These are phyloP conservation scores for Amblyopsis rosae DNA, from an alignment of 2,113 vertebrate genomes.

Conservation along the genomic window DNA sequence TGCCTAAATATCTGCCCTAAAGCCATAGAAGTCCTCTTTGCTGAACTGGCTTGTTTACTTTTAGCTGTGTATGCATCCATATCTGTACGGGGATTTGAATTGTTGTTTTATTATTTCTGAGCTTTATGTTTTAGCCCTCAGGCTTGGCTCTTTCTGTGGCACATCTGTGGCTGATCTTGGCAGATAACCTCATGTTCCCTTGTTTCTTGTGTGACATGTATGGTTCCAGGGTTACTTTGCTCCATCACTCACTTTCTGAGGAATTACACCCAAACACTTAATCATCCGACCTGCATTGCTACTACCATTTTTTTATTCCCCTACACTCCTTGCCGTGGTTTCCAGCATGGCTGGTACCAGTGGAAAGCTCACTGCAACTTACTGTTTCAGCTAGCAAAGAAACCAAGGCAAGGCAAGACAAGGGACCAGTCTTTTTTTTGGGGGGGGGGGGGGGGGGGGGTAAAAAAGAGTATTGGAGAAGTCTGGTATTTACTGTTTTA, in stretches of 20 bases:
- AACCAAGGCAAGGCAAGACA: no score
- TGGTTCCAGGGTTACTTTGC: constrained; percentile 49
- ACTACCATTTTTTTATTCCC: no score
- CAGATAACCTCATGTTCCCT: constrained; percentile 51
- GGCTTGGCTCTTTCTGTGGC: constrained; percentile 38
- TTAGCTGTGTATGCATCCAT: constrained; percentile 64
- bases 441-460: no score
- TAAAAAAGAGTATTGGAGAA: no score
- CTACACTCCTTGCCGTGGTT: no score
- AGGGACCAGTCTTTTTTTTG: no score
- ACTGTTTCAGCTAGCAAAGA: no score
- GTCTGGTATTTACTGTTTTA: no score
- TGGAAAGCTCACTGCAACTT: no score
- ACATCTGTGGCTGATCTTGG: constrained; percentile 65
- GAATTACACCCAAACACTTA: constrained; percentile 45
- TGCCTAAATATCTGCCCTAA: constrained; percentile 44
- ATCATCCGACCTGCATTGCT: constrained; percentile 6
- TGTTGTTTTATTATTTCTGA: constrained; percentile 63
- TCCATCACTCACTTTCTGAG: constrained; percentile 42
- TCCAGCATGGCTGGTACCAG: no score
- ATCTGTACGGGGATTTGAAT: constrained; percentile 63
- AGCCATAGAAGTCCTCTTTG: constrained; percentile 50
- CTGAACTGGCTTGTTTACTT: constrained; percentile 66
- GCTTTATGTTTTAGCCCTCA: constrained; percentile 52
- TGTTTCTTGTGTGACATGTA: constrained; percentile 56